Conservation (phyloP, 2,888 invertebrate species). For the Nebria brevicollis region DNA sequence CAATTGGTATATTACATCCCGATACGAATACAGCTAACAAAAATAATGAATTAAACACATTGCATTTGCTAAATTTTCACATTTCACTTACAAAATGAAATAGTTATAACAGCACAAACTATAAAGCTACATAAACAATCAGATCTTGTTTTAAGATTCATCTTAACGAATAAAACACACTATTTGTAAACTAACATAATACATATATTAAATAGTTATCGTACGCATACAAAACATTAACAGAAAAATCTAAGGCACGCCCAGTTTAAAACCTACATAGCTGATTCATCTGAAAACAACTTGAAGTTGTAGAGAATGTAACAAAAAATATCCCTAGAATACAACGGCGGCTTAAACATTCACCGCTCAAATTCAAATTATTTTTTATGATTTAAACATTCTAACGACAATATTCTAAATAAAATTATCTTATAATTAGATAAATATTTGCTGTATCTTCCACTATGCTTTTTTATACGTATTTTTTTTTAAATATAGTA, state of each 20-base stretch:
- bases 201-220: constrained; percentile 21
- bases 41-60: neutral
- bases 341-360: neutral
- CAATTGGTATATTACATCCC: constrained; percentile 79
- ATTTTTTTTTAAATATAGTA: no score
- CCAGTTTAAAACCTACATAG: constrained; percentile 22
- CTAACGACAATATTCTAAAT: no score
- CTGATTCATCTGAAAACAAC: neutral
- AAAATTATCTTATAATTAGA: no score
- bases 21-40: constrained; percentile 51
- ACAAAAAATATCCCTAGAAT: neutral
- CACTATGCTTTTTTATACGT: no score
- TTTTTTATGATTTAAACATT: no score
- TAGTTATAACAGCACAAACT: constrained; percentile 13
- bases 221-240: constrained; percentile 30
- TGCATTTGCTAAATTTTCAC: neutral
- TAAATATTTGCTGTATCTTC: no score
- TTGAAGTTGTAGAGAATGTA: neutral
- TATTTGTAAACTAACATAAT: constrained; percentile 4
- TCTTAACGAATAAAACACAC: neutral
- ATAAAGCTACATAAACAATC: constrained; percentile 26
- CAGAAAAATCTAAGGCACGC: constrained; percentile 32
- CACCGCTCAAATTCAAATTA: neutral
- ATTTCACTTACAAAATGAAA: constrained; percentile 21
- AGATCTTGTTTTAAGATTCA: constrained; percentile 21